Evolutionary conservation across 2,797 vertebrate genomes (phyloP).

Genomic region (Paramormyrops hopkinsi): DNA sequence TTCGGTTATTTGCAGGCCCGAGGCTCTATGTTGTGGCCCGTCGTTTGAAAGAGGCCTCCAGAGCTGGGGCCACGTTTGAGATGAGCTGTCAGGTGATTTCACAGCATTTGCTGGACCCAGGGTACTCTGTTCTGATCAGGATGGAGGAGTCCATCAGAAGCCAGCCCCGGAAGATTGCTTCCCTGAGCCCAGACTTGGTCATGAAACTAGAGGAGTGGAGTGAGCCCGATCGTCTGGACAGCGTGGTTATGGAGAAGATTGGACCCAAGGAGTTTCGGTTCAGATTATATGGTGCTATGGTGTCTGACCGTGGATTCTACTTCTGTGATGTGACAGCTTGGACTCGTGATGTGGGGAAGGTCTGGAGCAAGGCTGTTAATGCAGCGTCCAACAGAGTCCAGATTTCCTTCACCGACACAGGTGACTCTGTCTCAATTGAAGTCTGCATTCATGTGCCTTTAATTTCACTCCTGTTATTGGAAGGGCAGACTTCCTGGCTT

Average conservation of each 20-base stretch:
- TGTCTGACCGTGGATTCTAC: slow-evolving; percentile 79
- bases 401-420: slow-evolving; percentile 80
- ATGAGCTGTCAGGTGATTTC: slow-evolving; percentile 77
- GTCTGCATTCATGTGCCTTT: neutral
- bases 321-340: slow-evolving; percentile 81
- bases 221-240: slow-evolving; percentile 68
- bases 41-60: slow-evolving; percentile 67
- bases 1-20: slow-evolving; percentile 58
- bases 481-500: neutral
- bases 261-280: slow-evolving; percentile 79
- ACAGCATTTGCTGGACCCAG: slow-evolving; percentile 68
- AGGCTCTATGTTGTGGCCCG: slow-evolving; percentile 67
- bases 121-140: slow-evolving; percentile 78
- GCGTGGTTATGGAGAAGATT: slow-evolving; percentile 76
- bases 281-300: slow-evolving; percentile 78
- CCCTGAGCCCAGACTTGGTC: slow-evolving; percentile 76
- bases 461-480: neutral
- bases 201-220: slow-evolving; percentile 71
- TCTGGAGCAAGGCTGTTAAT: slow-evolving; percentile 70
- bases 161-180: slow-evolving; percentile 67
- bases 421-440: slow-evolving; percentile 47
- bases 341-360: slow-evolving; percentile 61
- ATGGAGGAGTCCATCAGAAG: slow-evolving; percentile 60
- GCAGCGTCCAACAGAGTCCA: slow-evolving; percentile 78
- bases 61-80: slow-evolving; percentile 84